Conservation (phyloP, 2,888 invertebrate genomes). For the Beris chalybata region DNA sequence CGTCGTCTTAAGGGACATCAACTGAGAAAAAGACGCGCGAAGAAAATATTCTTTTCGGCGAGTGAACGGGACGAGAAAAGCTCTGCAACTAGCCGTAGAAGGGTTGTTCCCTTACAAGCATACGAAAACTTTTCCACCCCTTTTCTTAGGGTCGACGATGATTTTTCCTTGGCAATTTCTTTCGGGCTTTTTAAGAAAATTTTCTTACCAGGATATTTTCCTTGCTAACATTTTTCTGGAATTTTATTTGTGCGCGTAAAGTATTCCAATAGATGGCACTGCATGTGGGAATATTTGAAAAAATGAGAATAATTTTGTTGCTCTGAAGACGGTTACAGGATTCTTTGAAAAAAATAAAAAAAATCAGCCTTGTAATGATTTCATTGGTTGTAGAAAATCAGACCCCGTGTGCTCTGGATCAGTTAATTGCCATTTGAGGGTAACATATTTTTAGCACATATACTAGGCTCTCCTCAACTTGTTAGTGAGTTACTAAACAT, state of each 20-base stretch:
- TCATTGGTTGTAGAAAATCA: no score
- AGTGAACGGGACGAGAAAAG: slow-evolving; percentile 7
- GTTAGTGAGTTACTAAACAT: slow-evolving; percentile 37
- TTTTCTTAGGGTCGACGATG: background rate
- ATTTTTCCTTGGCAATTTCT: slow-evolving; percentile 35
- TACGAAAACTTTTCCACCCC: slow-evolving; percentile 18
- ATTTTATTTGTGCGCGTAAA: slow-evolving; percentile 13
- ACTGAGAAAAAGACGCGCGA: background rate
- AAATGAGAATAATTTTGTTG: no score
- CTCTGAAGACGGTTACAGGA: background rate
- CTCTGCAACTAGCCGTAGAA: background rate
- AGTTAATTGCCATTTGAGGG: no score
- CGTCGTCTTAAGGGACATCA: slow-evolving; percentile 8
- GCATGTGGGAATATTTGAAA: background rate
- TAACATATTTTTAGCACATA: background rate
- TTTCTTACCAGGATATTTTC: slow-evolving; percentile 36
- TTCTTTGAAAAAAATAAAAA: no score
- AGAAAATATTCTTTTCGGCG: background rate
- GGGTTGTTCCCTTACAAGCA: slow-evolving; percentile 17
- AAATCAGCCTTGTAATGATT: no score
- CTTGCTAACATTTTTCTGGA: slow-evolving; percentile 38
- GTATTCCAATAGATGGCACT: slow-evolving; percentile 42
- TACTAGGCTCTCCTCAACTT: background rate
- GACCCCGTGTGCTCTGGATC: no score
- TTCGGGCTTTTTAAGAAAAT: slow-evolving; percentile 44